Base-by-base conservation (phyloP, 2,888 invertebrate species). In the Odontothrips loti region DNA sequence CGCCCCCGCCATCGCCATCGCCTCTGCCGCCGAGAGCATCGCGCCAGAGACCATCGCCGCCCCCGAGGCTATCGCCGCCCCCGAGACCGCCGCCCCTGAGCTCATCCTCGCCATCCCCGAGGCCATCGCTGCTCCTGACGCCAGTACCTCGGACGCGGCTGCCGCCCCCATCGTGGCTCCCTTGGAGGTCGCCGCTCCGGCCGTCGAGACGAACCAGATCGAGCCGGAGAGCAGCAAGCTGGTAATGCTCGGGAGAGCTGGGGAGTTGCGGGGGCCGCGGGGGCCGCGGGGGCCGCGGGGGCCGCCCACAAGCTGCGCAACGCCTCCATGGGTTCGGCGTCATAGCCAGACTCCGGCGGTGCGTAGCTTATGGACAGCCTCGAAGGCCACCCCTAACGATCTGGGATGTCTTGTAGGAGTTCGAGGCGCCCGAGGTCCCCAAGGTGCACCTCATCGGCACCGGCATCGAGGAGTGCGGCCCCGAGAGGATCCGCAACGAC, bases 401-500 rank as follows among this genome's bases (percentile, higher is more conserved):
- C n/a, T n/a, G n/a, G n/a, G 20, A 15, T 15, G 58, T 17, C 58
- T 15, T 15, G 20, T 10, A 75, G 68, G 68, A 27, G 23, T 17
- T 20, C 17, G 58, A 58, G 58, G 58, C n/a, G 58, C 6, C 58
- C 58, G 27, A 75, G 68, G 12, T 27, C 68, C 12, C 68, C 27
- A 75, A 75, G 68, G 68, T 75, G 68, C 68, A 75, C 68, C 68
- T 75, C 6, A 75, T 75, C 68, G 93, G 93, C 0, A 92, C 91
- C 29, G 87, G 85, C 23, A 89, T 89, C 80, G 94, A 94, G 85
- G 92, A 94, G 85, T 94, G 94, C 86, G 94, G 94, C 27, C 94
- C 94, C 0, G 93, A 91, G 80, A 89, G 92, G 84, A 89, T 89
- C 84, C 90, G 94, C 51, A 93, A 94, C 86, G 89, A 90, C n/a